phyloP scores from a whole-genome alignment of 2,888 invertebrate genomes.

The Drosophila falleni region DNA sequence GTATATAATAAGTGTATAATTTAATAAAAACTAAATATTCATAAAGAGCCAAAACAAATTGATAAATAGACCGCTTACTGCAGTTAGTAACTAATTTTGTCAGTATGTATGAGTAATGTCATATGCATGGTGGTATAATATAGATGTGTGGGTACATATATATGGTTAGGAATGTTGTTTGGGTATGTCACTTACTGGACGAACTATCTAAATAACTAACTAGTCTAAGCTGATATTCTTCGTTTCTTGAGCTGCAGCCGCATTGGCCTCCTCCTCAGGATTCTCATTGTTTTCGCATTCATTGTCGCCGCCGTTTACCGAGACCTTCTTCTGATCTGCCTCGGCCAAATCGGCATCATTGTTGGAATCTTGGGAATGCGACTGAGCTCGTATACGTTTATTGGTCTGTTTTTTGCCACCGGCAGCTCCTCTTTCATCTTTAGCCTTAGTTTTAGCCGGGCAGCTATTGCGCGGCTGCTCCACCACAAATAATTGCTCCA shows the following conservation, averaged over 20 bases:
- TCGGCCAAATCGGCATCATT: constrained; percentile 91
- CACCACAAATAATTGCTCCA: constrained; percentile 78
- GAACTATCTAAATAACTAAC: constrained; percentile 14
- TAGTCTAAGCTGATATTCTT: constrained; percentile 45
- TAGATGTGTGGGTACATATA: constrained; percentile 33
- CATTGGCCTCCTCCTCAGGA: constrained; percentile 77
- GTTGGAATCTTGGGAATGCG: constrained; percentile 68
- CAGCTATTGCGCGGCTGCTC: constrained; percentile 51
- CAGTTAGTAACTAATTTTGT: constrained; percentile 51
- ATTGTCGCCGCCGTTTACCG: constrained; percentile 50
- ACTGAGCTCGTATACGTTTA: constrained; percentile 62
- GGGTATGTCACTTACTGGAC: constrained; percentile 26
- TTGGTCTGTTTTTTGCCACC: constrained; percentile 42
- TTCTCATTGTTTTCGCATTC: constrained; percentile 84
- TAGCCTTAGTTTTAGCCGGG: constrained; percentile 20
- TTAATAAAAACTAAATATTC: constrained; percentile 55
- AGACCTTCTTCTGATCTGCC: constrained; percentile 91
- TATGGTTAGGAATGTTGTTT: constrained; percentile 53
- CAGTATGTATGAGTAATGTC: constrained; percentile 23
- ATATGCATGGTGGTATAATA: constrained; percentile 21
- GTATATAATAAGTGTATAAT: constrained; percentile 55
- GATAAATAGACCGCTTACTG: constrained; percentile 31
- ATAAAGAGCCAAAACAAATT: constrained; percentile 39
- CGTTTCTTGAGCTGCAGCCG: constrained; percentile 38
- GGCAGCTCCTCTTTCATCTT: constrained; percentile 17